Base-by-base conservation (phyloP, 2,888 invertebrate genomes). In the Molorchus minor region DNA sequence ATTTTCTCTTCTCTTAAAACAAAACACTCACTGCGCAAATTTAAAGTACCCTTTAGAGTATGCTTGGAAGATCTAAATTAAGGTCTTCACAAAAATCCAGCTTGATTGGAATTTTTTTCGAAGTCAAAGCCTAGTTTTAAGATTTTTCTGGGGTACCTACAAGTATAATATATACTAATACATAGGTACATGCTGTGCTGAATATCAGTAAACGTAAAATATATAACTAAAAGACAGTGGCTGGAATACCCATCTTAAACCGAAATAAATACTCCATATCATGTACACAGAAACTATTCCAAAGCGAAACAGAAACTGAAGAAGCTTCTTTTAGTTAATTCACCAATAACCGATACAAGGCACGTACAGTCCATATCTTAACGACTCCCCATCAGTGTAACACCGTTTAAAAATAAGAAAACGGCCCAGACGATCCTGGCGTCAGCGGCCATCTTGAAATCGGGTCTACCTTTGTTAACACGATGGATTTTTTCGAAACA, bases 361-460 rank as follows among this genome's bases (percentile, higher is more conserved):
- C 79, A 78, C 78, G 78, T 77, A 76, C 74, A 65, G 67, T 65
- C 68, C 69, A 68, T 76, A 77, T 77, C 77, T 77, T 73, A 75
- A 77, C 77, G 79, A 77, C 76, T 77, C 73, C 74, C 74, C 77
- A 77, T 77, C 76, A 74, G 71, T 77, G 76, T 77, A 72, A 78
- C 76, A 77, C 74, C 79, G 78, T 78, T 78, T 78, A 78, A 78
- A n/a, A 78, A 76, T 64, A 74, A 75, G 73, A 74, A 72, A 74
- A 71, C 69, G 69, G 70, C 67, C 72, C 74, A 77, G 77, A 76
- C 77, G 72, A 67, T 69, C 60, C 70, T 77, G 78, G 78, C 77
- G 78, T 77, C 77, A 73, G 75, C 68, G 64, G 65, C 79, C 79
- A 80, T 80, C 79, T 80, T 80, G 79, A 75, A 74, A 71, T 67